phyloP scores from a whole-genome alignment of 2,797 vertebrate species.

The Orientallactaga sibirica region DNA sequence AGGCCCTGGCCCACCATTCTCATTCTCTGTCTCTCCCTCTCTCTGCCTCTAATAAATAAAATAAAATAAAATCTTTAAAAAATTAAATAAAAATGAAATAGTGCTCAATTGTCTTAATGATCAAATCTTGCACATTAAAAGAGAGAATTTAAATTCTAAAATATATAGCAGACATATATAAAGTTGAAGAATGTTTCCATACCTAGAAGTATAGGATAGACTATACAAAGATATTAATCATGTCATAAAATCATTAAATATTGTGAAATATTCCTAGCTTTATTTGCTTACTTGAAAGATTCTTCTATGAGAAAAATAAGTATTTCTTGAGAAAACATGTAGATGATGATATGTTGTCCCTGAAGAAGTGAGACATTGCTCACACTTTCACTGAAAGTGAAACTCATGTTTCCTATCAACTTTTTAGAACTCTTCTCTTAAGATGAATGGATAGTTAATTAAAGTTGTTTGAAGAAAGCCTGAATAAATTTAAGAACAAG shows the following conservation, averaged over 20 bases:
- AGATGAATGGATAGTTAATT: slow-evolving; percentile 6
- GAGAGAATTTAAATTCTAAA: slow-evolving; percentile 21
- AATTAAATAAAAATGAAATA: background rate
- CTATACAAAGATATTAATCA: background rate
- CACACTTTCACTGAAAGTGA: slow-evolving; percentile 4
- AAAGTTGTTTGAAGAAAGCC: background rate
- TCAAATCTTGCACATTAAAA: background rate
- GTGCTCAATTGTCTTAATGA: background rate
- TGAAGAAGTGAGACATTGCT: background rate
- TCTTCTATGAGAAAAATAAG: slow-evolving; percentile 1
- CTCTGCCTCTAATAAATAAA: too few relatives aligned
- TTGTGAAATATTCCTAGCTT: background rate
- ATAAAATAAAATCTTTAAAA: too few relatives aligned
- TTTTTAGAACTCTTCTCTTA: background rate
- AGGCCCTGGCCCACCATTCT: too few relatives aligned
- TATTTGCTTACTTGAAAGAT: background rate
- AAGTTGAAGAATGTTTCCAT: background rate
- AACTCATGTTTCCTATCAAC: slow-evolving; percentile 11
- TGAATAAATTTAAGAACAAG: slow-evolving; percentile 33
- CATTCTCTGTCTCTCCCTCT: too few relatives aligned
- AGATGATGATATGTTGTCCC: background rate
- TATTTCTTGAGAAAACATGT: background rate
- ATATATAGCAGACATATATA: background rate
- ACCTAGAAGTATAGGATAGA: background rate
- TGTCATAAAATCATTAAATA: background rate